Conservation (phyloP, 2,888 invertebrate species). For the Synanthedon myopaeformis region DNA sequence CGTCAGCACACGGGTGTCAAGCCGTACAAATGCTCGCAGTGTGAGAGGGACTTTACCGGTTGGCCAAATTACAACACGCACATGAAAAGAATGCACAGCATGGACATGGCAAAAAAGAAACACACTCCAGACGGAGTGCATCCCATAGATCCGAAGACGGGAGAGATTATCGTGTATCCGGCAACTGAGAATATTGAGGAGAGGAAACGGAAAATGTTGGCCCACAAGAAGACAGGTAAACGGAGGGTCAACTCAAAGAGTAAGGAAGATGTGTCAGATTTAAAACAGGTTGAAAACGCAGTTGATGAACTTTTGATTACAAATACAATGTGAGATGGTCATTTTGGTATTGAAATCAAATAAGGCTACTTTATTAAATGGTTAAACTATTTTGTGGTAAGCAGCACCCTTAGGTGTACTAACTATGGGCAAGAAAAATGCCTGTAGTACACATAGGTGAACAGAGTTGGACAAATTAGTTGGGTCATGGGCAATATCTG, state of each 20-base stretch:
- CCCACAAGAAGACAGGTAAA: slow-evolving; percentile 14
- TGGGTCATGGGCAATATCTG: too few relatives aligned
- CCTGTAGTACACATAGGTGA: too few relatives aligned
- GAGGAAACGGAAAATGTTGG: slow-evolving; percentile 33
- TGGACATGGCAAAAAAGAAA: slow-evolving; percentile 34
- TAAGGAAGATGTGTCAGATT: neutral
- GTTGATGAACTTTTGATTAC: too few relatives aligned
- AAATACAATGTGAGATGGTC: too few relatives aligned
- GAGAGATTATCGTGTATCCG: slow-evolving; percentile 21
- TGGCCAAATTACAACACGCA: slow-evolving; percentile 85
- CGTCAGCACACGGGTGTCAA: slow-evolving; percentile 76
- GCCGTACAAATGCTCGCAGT: slow-evolving; percentile 77
- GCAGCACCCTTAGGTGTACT: neutral
- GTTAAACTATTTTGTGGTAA: too few relatives aligned
- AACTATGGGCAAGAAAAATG: too few relatives aligned
- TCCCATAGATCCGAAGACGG: slow-evolving; percentile 35
- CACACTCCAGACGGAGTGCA: slow-evolving; percentile 45
- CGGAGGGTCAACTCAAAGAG: slow-evolving; percentile 6
- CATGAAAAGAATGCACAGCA: slow-evolving; percentile 80
- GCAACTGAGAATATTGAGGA: slow-evolving; percentile 26
- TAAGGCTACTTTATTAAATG: too few relatives aligned
- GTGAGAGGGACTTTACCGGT: slow-evolving; percentile 76
- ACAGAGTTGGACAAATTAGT: too few relatives aligned
- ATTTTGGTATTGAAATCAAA: too few relatives aligned
- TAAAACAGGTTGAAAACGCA: neutral